Evolutionary conservation across 2,888 invertebrate species (phyloP).

Genomic region (Lochmaea crataegi): DNA sequence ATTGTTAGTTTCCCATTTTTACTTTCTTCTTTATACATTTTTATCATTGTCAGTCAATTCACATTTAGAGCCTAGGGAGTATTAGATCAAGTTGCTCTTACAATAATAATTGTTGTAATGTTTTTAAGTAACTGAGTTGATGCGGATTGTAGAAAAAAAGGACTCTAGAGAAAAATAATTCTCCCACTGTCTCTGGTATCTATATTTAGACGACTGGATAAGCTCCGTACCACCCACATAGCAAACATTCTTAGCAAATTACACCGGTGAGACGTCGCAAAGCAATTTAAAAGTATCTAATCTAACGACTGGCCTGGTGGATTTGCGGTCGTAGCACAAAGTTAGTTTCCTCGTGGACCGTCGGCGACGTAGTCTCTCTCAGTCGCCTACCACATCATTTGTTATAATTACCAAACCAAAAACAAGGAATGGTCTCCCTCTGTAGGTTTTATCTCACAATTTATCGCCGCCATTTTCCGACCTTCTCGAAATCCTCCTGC

Average conservation of each 20-base stretch:
- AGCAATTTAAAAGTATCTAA: conserved; percentile 22
- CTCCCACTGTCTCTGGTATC: neutral
- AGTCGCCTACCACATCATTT: conserved; percentile 53
- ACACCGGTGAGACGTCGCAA: neutral
- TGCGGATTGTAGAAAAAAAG: too few species aligned
- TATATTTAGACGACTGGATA: neutral
- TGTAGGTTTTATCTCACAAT: conserved; percentile 62
- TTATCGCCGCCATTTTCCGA: conserved; percentile 61
- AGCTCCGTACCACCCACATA: neutral
- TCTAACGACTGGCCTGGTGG: conserved; percentile 31
- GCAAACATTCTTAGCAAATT: conserved; percentile 10
- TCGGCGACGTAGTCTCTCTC: neutral
- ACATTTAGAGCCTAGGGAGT: too few species aligned
- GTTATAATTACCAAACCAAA: conserved; percentile 64
- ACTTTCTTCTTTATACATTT: too few species aligned
- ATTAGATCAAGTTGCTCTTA: too few species aligned
- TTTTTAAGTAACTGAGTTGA: too few species aligned
- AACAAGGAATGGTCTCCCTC: conserved; percentile 60
- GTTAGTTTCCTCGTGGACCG: conserved; percentile 28
- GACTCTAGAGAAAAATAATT: neutral
- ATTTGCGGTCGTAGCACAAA: conserved; percentile 39
- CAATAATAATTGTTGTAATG: too few species aligned
- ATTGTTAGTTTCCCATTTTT: too few species aligned
- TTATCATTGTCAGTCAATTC: too few species aligned
- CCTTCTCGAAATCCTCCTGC: conserved; percentile 60